Evolutionary conservation across 2,797 vertebrate genomes (phyloP), one percentile per base, ranked within the genome.

Genomic region (Carduelis carduelis): DNA sequence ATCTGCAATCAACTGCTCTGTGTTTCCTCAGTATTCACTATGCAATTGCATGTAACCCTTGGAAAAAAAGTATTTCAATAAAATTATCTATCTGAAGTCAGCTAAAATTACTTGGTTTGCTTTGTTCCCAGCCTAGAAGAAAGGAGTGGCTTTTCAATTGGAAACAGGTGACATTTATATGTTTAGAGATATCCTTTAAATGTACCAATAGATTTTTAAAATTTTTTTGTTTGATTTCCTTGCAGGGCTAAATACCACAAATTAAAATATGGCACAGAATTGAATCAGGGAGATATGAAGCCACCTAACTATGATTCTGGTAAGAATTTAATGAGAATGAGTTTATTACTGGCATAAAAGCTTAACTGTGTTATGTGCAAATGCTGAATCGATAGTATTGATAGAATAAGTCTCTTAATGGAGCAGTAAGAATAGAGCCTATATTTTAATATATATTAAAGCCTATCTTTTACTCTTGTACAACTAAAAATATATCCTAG

Each of bases 251-350:
- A 99, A 97, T 99, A 99, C 97, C 99, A 99, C 98, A 99, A 99
- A 97, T 98, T 99, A 98, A 99, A 99, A 98, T 99, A 99, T 80
- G 99, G 99, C 83, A 99, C 99, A 37, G 99, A 99, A 94, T 98
- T 99, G 97, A 99, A 99, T 98, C 99, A 99, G 98, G 99, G 99
- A 94, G 99, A 99, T 97, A 98, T 99, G 98, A 99, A 99, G 95
- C 99, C 99, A 89, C 99, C 99, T 17, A 99, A 98, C 98, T 99
- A 99, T 92, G 99, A 99, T 98, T 99, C 99, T 63, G 99, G 99
- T 99, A 99, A 98, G 99, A 97, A 91, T 93, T 96, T 93, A 66
- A 92, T 93, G 82, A 95, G 19, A 87, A 85, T 91, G 39, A 81
- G 49, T 94, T 95, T 22, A 46, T 87, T 87, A 57, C 19, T 57